phyloP scores from a whole-genome alignment of 1,140 invertebrate species.

The Linepithema humile region DNA sequence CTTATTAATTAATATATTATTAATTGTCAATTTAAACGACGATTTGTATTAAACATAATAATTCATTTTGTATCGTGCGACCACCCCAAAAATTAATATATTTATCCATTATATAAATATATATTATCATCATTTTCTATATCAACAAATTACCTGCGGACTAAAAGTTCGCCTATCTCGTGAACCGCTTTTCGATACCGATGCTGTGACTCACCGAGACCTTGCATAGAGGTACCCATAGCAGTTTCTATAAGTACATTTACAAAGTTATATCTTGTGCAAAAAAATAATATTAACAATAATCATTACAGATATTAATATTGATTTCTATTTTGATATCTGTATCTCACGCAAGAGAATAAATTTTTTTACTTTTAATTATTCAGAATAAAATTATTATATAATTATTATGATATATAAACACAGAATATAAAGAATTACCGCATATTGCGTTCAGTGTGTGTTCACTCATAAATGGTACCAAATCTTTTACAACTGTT shows the following conservation, averaged over 20 bases:
- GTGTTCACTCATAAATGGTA: slow-evolving; percentile 88
- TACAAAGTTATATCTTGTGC: not conserved
- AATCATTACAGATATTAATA: not conserved
- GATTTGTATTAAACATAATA: too few relatives aligned
- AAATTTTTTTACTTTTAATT: not conserved
- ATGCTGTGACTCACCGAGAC: slow-evolving; percentile 84
- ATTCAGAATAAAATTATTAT: not conserved
- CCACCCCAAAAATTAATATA: too few relatives aligned
- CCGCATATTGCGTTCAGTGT: slow-evolving; percentile 93
- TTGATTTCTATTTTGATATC: not conserved
- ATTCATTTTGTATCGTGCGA: too few relatives aligned
- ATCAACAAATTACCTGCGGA: slow-evolving; percentile 65
- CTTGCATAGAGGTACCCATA: slow-evolving; percentile 90
- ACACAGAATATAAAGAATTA: slow-evolving; percentile 76
- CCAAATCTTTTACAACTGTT: slow-evolving; percentile 84
- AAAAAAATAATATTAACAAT: not conserved
- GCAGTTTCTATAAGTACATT: slow-evolving; percentile 88
- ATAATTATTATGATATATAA: not conserved
- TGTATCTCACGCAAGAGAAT: not conserved
- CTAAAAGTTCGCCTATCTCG: slow-evolving; percentile 67
- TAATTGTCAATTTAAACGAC: too few relatives aligned
- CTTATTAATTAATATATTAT: too few relatives aligned
- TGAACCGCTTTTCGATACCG: slow-evolving; percentile 87
- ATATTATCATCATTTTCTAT: not conserved
- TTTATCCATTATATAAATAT: too few relatives aligned